Percentiles rank a stretch among this genome's conserved stretches.
Conservation (phyloP, 2,113 vertebrate genomes). For the Siniperca chuatsi region DNA sequence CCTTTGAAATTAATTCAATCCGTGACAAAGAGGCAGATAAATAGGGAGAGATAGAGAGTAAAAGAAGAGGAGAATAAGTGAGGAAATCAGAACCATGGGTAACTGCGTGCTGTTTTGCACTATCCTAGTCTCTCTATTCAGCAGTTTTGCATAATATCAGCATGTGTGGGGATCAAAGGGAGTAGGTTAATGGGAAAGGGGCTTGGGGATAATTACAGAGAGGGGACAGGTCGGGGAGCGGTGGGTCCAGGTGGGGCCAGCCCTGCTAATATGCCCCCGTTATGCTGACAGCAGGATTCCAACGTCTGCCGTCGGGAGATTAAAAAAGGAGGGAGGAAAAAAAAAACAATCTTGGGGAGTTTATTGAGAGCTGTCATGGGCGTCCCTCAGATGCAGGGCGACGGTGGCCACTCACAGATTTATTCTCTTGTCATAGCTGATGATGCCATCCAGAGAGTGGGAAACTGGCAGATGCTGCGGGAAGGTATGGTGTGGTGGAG, state of each 20-base stretch:
- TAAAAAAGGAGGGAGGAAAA: conserved; percentile 70
- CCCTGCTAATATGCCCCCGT: conserved; percentile 87
- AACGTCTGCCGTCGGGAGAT: conserved; percentile 81
- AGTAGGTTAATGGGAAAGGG: conserved; percentile 89
- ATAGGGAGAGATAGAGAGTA: conserved; percentile 80
- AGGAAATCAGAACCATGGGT: conserved; percentile 83
- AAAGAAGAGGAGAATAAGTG: conserved; percentile 75
- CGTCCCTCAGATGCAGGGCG: conserved; percentile 63
- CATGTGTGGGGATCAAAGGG: conserved; percentile 88
- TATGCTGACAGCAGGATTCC: conserved; percentile 89
- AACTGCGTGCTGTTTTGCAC: conserved; percentile 83
- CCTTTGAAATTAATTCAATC: conserved; percentile 87
- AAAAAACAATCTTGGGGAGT: conserved; percentile 76
- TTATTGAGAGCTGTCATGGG: conserved; percentile 82
- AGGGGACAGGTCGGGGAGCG: conserved; percentile 84
- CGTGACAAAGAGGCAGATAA: conserved; percentile 81
- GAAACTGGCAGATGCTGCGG: conserved; percentile 63
- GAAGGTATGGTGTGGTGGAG: conserved; percentile 46
- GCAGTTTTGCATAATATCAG: conserved; percentile 91
- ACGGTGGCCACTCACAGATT: conserved; percentile 62
- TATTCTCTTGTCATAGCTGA: conserved; percentile 82
- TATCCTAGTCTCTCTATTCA: conserved; percentile 82
- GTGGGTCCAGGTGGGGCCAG: conserved; percentile 82
- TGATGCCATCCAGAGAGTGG: conserved; percentile 72
- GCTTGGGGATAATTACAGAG: conserved; percentile 88